These are phyloP conservation scores for Notothenia rossii DNA, from an alignment of 2,113 vertebrate species.

Conservation along the genomic window DNA sequence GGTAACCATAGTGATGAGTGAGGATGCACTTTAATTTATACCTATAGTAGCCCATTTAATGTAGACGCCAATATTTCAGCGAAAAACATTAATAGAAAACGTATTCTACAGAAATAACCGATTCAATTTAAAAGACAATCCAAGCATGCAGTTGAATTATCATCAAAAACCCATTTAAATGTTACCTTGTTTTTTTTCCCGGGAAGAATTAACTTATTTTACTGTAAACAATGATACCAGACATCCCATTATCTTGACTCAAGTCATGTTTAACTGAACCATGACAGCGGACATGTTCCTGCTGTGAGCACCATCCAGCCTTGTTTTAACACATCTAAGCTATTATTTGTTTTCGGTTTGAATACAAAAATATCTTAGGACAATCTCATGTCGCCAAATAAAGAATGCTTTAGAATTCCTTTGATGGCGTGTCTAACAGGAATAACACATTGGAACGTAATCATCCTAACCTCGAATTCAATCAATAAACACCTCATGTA, in stretches of 20 bases:
- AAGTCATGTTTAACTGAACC: not conserved
- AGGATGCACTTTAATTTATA: not conserved
- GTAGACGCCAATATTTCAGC: not conserved
- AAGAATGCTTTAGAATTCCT: conserved; percentile 5
- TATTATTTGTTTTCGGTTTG: not conserved
- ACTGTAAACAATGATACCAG: not conserved
- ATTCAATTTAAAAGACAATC: not conserved
- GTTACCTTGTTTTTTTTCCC: not conserved
- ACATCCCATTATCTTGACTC: not conserved
- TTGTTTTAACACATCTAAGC: conserved; percentile 20
- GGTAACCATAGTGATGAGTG: not conserved
- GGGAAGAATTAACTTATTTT: not conserved
- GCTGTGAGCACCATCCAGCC: too few species aligned
- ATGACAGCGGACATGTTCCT: not conserved
- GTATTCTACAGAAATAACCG: not conserved
- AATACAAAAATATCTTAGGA: not conserved
- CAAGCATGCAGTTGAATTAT: not conserved
- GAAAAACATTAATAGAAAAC: not conserved
- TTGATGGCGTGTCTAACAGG: conserved; percentile 27
- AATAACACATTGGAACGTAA: conserved; percentile 58
- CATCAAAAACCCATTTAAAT: not conserved
- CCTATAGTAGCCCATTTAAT: too few species aligned
- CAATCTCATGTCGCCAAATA: not conserved
- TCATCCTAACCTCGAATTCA: conserved; percentile 46
- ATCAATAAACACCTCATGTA: conserved; percentile 52